These are phyloP conservation scores for Amazona guildingii DNA, from an alignment of 2,113 vertebrate species.

Conservation along the genomic window DNA sequence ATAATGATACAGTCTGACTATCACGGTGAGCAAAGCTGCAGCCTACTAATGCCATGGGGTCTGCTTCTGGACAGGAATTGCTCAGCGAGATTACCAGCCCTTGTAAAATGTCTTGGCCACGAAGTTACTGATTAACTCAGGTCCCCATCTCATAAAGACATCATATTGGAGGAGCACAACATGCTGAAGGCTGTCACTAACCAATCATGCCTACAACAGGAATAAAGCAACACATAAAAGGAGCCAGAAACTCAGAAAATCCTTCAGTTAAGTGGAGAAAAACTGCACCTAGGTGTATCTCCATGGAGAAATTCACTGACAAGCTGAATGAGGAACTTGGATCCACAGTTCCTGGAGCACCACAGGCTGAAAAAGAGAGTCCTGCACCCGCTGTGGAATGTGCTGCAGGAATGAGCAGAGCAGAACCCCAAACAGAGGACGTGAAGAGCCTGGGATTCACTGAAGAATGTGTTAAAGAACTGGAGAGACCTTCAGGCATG, in stretches of 20 bases:
- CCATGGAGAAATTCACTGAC: constrained; percentile 19
- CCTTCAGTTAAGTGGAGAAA: not conserved
- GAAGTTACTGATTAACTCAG: constrained; percentile 71
- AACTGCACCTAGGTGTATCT: not conserved
- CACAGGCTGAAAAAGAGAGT: not conserved
- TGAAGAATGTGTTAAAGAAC: not conserved
- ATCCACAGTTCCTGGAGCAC: not conserved
- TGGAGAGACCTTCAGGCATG: not conserved
- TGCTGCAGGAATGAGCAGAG: not conserved
- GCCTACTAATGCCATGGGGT: not conserved
- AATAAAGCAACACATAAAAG: constrained; percentile 3
- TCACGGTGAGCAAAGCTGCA: not conserved
- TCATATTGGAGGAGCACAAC: not conserved
- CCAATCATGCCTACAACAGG: not conserved
- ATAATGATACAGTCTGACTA: not conserved
- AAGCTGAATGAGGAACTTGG: not conserved
- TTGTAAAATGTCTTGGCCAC: constrained; percentile 55
- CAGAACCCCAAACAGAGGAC: accelerated
- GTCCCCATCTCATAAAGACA: constrained; percentile 29
- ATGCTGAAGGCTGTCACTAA: not conserved
- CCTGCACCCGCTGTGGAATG: accelerated
- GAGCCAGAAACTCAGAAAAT: not conserved
- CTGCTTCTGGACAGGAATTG: not conserved
- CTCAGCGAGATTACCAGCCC: constrained; percentile 14
- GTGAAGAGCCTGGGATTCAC: not conserved